Evolutionary conservation across 2,888 invertebrate genomes (phyloP), one percentile per base, ranked within the genome.

Genomic region (Caenorhabditis uteleia): DNA sequence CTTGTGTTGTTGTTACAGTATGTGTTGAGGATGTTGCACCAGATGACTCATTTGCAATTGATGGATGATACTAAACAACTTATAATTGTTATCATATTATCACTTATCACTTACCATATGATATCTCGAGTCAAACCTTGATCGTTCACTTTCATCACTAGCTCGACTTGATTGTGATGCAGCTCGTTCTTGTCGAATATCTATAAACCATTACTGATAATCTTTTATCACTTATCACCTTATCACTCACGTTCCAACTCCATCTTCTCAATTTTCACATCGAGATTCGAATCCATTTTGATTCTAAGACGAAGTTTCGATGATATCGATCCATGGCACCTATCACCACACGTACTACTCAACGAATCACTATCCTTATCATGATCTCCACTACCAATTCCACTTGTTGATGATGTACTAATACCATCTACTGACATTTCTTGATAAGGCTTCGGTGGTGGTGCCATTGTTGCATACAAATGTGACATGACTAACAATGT

Each of bases 401-500:
- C 65, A 38, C 65, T 66, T 16, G 65, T 66, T 20, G 65, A 62
- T 10, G 68, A 68, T 2, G 66, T 62, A n/a, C 64, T 64, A 27
- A 62, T 57, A 23, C 68, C 55, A 47, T 73, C 73, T 12, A 73
- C 73, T 20, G 69, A 65, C 59, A 66, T 73, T 44, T 73, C 73
- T 46, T 56, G 54, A 48, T 65, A 67, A 4, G 73, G 70, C 36
- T 68, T 56, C 10, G 68, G 70, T 27, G 59, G 56, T 14, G 60
- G 70, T 2, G 60, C 68, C 55, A 57, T 70, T 10, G 61, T 56
- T 14, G 73, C 70, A 31, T 67, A 57, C 12, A 64, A 40, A 38
- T 73, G 73, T 34, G 67, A 65, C 55, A 73, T 57, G 16, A 73
- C 73, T 91, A 95, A 91, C 77, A 93, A 91, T 86, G 94, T 94